Base-by-base conservation (phyloP, 2,888 invertebrate genomes). In the Ellobium chinense region DNA sequence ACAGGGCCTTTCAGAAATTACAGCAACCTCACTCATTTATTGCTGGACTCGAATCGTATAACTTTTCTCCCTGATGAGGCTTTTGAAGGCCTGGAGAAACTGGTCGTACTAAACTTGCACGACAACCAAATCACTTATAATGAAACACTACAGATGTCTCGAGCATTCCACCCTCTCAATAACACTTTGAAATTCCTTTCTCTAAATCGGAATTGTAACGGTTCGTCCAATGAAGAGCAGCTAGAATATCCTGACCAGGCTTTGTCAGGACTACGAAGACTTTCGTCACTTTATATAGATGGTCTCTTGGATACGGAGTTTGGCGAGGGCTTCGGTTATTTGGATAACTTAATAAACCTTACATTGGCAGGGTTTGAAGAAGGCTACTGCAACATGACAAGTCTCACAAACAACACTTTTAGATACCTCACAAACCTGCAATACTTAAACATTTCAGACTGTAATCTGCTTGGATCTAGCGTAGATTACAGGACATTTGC, bases 191-290 rank as follows among this genome's bases (percentile, higher is more conserved):
- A 39, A 24, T 27, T 18, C 4, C 62, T 78, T 12, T 29, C 62
- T 24, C 37, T 78, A 5, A 72, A 78, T 27, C 31, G 65, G 27
- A 72, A 72, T 31, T 65, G 31, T 27, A 63, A 62, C 7, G 39
- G 46, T 46, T 24, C 27, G 9, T 24, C 27, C 7, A 21, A 24
- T 9, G 29, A 24, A 24, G 1, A 4, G 5, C 14, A 12, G 24
- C 18, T 34, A 14, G 56, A n/a, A 5, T 81, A 81, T 46, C 81
- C 81, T 9, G 76, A 76, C 46, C 27, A 70, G 3, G 81, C 81
- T 0, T 24, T 81, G 46, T 76, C 76, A 34, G 34, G 62, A 18
- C 69, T 81, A 24, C 27, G 21, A 24, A 37, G 63, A 12, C 63
- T 81, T 9, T 58, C 39, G 24, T 12, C 14, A 5, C 65, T 81